Conservation (phyloP, 2,888 invertebrate species). For the Venusia cambrica region DNA sequence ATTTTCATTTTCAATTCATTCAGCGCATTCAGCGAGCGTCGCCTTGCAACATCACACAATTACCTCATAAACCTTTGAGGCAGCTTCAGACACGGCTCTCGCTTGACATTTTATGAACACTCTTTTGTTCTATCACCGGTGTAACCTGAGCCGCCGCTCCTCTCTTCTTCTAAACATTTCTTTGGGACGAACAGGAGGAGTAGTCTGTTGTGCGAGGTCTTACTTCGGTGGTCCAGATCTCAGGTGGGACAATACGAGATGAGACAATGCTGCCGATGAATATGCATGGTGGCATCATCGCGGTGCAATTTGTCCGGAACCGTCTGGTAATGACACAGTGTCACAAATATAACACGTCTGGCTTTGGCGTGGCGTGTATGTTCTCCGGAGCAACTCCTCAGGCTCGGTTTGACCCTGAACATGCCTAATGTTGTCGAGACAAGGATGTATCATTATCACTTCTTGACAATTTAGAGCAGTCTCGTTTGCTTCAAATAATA, state of each 20-base stretch:
- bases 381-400: too few species aligned
- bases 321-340: slow-evolving; percentile 74
- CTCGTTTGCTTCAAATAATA: neutral
- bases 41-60: slow-evolving; percentile 28
- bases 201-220: slow-evolving; percentile 33
- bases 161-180: slow-evolving; percentile 2
- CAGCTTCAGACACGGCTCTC: slow-evolving; percentile 50
- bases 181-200: slow-evolving; percentile 4
- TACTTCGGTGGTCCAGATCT: slow-evolving; percentile 37
- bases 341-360: slow-evolving; percentile 68
- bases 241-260: slow-evolving; percentile 55
- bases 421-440: too few species aligned
- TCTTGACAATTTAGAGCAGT: neutral
- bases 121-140: slow-evolving; percentile 51
- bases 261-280: slow-evolving; percentile 72
- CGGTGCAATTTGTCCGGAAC: slow-evolving; percentile 71
- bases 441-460: too few species aligned
- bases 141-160: slow-evolving; percentile 31
- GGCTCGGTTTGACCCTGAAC: too few species aligned
- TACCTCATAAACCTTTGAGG: slow-evolving; percentile 43
- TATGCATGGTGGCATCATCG: slow-evolving; percentile 72
- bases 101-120: slow-evolving; percentile 62
- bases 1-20: too few species aligned
- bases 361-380: slow-evolving; percentile 28
- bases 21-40: slow-evolving; percentile 3